Evolutionary conservation across 2,113 vertebrate species (phyloP).

Genomic region (Probosciger aterrimus): DNA sequence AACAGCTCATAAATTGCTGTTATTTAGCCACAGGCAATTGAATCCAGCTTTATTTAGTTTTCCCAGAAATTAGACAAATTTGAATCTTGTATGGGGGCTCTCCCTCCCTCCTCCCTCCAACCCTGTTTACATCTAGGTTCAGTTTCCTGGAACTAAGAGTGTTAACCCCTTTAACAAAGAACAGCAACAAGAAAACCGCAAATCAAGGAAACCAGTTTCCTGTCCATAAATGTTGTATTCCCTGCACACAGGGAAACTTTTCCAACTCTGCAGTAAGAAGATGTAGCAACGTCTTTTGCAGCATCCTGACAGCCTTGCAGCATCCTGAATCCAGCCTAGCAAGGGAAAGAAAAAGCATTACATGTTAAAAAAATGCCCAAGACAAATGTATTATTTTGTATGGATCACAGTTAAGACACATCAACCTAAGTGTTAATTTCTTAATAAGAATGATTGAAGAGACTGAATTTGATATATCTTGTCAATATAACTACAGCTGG

Average conservation of each 20-base stretch:
- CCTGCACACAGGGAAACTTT: not conserved
- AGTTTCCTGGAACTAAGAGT: not conserved
- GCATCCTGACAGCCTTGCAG: not conserved
- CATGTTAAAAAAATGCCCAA: not conserved
- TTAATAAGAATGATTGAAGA: not conserved
- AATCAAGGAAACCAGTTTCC: not conserved
- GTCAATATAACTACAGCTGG: not conserved
- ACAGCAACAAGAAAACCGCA: not conserved
- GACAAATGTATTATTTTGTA: not conserved
- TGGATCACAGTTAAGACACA: not conserved
- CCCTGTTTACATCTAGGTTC: not conserved
- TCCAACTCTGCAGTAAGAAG: not conserved
- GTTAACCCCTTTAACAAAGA: not conserved
- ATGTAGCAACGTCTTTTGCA: not conserved
- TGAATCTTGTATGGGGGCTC: not conserved
- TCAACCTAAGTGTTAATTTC: not conserved
- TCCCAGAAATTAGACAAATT: not conserved
- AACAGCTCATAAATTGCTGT: not conserved
- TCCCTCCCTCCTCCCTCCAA: not conserved
- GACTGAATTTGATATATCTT: not conserved
- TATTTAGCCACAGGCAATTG: not conserved
- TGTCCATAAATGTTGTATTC: not conserved
- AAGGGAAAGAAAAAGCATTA: not conserved
- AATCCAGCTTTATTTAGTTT: not conserved
- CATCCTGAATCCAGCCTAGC: conserved; percentile 14